Evolutionary conservation across 2,113 vertebrate genomes (phyloP), one percentile per base, ranked within the genome.

Genomic region (Microtus ochrogaster): DNA sequence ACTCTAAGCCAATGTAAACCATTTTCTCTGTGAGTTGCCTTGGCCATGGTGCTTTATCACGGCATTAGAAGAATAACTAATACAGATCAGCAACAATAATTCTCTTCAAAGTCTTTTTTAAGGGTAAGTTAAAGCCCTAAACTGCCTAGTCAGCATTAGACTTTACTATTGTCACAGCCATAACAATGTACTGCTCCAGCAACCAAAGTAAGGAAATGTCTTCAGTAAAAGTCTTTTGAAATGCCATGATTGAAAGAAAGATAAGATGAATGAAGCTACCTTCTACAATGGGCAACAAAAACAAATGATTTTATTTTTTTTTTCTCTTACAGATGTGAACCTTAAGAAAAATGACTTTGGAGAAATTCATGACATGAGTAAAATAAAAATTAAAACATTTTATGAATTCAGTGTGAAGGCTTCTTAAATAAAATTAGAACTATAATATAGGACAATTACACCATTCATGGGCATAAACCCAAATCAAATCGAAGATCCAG

Each of bases 141-240:
- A n/a, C 14, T 39, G 12, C 16, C 55, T 92, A 22, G 2, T 83
- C 39, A 74, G n/a, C 68, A 94, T 76, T 36, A 39, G 0, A 66
- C 17, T 84, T 85, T 81, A 88, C 66, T 77, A 66, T 91, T 92
- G 65, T 68, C 26, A 79, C 63, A 83, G 16, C 9, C 36, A 26
- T 70, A 85, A 93, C 16, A 58, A 28, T 61, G 16, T 33, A 22
- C 36, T 63, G 3, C 76, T 26, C 24, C 21, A n/a, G 17, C 17
- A 81, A 82, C 89, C 65, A 90, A 76, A 90, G 58, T 74, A 68
- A 58, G n/a, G 17, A 88, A 94, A 97, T 19, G 3, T 39, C n/a
- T 92, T 85, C 68, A 44, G 47, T 76, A n/a, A 70, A 88, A 85
- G 7, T 90, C 21, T 91, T 90, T 85, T 92, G 22, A 95, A 93